Evolutionary conservation across 2,113 vertebrate species (phyloP), one percentile per base, ranked within the genome.

Genomic region (Microtus montanus): DNA sequence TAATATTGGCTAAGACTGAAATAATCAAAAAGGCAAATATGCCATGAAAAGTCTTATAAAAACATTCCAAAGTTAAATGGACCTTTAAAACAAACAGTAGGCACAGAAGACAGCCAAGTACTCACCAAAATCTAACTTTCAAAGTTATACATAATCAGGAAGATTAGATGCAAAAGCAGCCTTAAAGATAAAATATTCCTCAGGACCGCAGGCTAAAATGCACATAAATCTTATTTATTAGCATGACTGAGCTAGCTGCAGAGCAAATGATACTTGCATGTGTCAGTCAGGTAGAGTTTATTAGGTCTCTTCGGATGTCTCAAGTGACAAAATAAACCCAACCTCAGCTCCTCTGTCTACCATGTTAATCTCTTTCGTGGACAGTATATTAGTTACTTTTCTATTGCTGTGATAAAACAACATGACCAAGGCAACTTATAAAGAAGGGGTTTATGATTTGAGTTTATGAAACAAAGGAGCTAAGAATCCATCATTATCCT

Each of bases 101-200:
- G 41, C 73, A 70, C 61, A 83, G 68, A 28, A 94, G 82, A 92
- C 66, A 92, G 93, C 66, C 77, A 95, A 91, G 88, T 90, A 74
- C 44, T 94, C 35, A 28, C 85, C 71, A 92, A 52, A 94, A 78
- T 94, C 95, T 90, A 47, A 93, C 89, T 93, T 96, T 92, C 88
- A 85, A 85, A 96, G 70, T 94, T 96, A 95, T 58, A 90, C 10
- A 12, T 90, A 92, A 92, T 94, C 61, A 96, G 47, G 54, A 33
- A 85, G 85, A 95, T 88, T 52, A 96, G 85, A 94, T 92, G 41
- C 61, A 93, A 95, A 86, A 96, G 73, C 94, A 77, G 28, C 61
- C 92, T 89, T 77, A 84, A 86, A 92, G 87, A 87, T 92, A 91
- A 95, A 87, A 79, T 94, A 89, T 92, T 88, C 87, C 68, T 68